phyloP scores from a whole-genome alignment of 2,888 invertebrate genomes.

The Ferrisia virgata region DNA sequence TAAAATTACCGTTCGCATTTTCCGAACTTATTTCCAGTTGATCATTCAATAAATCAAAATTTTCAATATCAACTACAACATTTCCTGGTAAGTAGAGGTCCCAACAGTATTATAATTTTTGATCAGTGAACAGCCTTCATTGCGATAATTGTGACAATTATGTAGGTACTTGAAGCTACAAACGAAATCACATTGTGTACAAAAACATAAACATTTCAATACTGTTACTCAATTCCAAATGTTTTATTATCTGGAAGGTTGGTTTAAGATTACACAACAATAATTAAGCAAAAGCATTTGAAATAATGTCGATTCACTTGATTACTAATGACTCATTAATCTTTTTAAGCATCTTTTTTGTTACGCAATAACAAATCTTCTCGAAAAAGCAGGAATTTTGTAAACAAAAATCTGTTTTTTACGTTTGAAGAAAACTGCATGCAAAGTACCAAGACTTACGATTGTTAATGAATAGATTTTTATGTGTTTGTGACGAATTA shows the following conservation, averaged over 20 bases:
- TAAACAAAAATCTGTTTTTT: neutral
- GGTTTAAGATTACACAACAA: neutral
- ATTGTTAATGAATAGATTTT: too few relatives aligned
- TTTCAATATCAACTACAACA: neutral
- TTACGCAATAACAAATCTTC: neutral
- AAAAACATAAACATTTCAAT: neutral
- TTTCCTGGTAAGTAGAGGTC: too few relatives aligned
- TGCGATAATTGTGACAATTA: neutral
- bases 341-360: neutral
- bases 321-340: neutral
- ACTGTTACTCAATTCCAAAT: constrained; percentile 4
- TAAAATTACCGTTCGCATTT: too few relatives aligned
- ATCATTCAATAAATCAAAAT: neutral
- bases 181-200: neutral
- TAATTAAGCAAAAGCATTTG: constrained; percentile 25
- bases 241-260: constrained; percentile 27
- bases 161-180: neutral
- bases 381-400: neutral
- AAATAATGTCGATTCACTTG: constrained; percentile 2
- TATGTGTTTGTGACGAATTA: too few relatives aligned
- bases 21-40: neutral
- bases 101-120: neutral
- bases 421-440: too few relatives aligned
- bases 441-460: neutral
- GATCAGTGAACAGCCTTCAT: neutral